Evolutionary conservation across 1,140 invertebrate species (phyloP), one percentile per base, ranked within the genome.

Genomic region (Dendroctonus ponderosae): DNA sequence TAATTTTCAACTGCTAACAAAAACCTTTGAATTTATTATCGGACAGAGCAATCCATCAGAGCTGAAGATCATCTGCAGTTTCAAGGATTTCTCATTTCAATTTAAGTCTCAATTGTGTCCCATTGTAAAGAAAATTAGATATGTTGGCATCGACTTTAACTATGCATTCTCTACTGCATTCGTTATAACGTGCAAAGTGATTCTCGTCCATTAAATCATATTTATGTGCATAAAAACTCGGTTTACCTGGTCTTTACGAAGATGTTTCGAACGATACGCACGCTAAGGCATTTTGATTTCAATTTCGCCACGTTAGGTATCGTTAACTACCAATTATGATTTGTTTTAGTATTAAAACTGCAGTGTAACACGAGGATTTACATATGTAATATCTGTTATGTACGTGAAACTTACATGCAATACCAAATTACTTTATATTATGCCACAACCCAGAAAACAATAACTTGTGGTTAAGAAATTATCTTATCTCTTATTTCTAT

Each of bases 181-280:
- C 62, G 43, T 64, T 64, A 64, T 64, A 40, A 54, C 43, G 62
- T 64, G 62, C 62, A 64, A 64, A 64, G 62, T 64, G 53, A 64
- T 64, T 64, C 62, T 52, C 51, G 15, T 37, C 56, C 14, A 63
- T 56, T 64, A 64, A 64, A 56, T 64, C 62, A 64, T 64, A 64
- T 56, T 64, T 46, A 64, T 56, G 52, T 46, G 51, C 53, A 64
- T 64, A 44, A 51, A 60, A 62, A 51, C 46, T 46, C 7, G 41
- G 59, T 39, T 62, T 62, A 51, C 59, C 15, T 51, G 59, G 48
- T 41, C 48, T 62, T 51, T 62, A 44, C 11, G n/a, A 12, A 51
- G 59, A 62, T 62, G 15, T 48, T 49, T n/a, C n/a, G 37, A 38
- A 15, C n/a, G 59, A 62, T 62, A 62, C 37, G 57, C 43, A 59